Base-by-base conservation (phyloP, 2,113 vertebrate species). In the Coregonus clupeaformis region DNA sequence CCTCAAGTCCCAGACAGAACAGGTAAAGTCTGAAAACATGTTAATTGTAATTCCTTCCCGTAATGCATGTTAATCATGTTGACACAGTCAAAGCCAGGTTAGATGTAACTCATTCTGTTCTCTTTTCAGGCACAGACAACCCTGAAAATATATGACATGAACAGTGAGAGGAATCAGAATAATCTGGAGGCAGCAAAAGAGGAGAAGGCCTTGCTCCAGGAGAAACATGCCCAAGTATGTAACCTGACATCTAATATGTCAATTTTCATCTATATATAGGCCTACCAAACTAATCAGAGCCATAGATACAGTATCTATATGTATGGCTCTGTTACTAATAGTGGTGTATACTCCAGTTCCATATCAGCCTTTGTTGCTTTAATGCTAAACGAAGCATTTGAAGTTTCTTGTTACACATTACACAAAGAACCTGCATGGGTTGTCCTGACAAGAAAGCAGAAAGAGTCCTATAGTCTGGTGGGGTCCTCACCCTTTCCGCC, bases 91-190 rank as follows among this genome's bases (percentile, higher is more conserved):
- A 12, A 65, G 16, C 63, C 22, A 14, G 25, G 30, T 29, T 14
- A 45, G 47, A 42, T 42, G 36, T 42, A 64, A 20, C 16, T 27
- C 4, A 29, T 20, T 68, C 5, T 36, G 49, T 18, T 32, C 63
- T 27, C 71, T 18, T 72, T 42, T 81, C 82, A 99, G 97, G 93
- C 92, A 67, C 96, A 95, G 81, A 97, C 94, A 22, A 98, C 95
- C 25, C 82, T 98, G 32, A 98, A 95, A 90, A 92, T 98, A 2
- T 96, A 96, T 89, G 89, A 91, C 57, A 95, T 97, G 87, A 98
- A 95, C 87, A 94, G 93, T 78, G 95, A 96, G 69, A 91, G 95
- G 79, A 91, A 97, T 18, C 93, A 95, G 84, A 91, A 85, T 71
- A 95, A 92, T 42, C 73, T 95, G 75, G 94, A 96, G 86, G 93